Conservation (phyloP, 2,113 vertebrate genomes). For the Rousettus leschenaultii region DNA sequence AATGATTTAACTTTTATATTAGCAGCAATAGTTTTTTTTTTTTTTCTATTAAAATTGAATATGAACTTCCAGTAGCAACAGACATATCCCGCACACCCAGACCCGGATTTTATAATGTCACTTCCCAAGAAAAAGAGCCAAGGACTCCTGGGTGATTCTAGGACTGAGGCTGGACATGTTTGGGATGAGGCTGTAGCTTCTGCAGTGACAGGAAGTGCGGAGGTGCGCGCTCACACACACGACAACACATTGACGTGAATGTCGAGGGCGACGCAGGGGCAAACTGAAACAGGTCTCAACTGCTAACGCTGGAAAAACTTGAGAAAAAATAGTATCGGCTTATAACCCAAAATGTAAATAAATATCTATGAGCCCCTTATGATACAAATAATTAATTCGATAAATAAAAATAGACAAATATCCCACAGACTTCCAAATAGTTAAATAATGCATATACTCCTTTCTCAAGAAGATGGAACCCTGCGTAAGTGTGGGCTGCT, state of each 20-base stretch:
- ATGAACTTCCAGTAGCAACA: background rate
- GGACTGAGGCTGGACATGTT: background rate
- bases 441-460: background rate
- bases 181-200: background rate
- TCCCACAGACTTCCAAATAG: background rate
- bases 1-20: background rate
- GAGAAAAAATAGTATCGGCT: background rate
- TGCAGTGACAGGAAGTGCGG: background rate
- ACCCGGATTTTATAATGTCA: background rate
- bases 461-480: background rate
- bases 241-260: background rate
- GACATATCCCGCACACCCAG: background rate
- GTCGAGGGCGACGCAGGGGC: background rate
- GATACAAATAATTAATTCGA: background rate
- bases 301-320: background rate
- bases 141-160: background rate
- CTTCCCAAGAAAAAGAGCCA: background rate
- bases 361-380: background rate
- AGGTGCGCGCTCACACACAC: background rate
- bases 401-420: background rate
- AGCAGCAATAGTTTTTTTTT: background rate
- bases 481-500: background rate
- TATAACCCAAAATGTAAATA: background rate
- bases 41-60: background rate
- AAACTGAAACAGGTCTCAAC: fast-evolving